Conservation (phyloP, 2,888 invertebrate genomes). For the Petrophora chlorosata region DNA sequence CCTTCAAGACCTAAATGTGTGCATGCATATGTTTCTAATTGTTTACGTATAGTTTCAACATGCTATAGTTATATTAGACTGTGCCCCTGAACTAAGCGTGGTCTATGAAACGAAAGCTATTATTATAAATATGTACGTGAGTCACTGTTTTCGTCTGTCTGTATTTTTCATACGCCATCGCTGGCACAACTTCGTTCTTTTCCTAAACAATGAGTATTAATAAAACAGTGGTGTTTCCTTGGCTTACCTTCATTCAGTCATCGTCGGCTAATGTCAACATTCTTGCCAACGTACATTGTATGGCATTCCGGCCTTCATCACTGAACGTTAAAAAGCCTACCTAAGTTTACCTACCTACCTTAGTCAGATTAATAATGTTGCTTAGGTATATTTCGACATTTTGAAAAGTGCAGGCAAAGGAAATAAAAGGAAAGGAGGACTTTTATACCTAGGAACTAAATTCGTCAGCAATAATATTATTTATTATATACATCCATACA, state of each 20-base stretch:
- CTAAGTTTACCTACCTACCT: no score
- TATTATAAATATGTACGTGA: conserved; percentile 56
- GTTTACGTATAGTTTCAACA: conserved; percentile 7
- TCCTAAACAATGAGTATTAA: conserved; percentile 25
- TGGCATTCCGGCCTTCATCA: conserved; percentile 12
- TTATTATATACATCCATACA: no score
- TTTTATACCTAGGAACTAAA: no score
- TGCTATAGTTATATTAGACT: conserved; percentile 16
- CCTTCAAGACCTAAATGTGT: conserved; percentile 9
- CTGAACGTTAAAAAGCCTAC: not conserved
- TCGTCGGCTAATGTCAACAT: conserved; percentile 13
- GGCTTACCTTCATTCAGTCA: conserved; percentile 22
- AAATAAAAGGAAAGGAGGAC: no score
- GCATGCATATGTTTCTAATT: conserved; percentile 3
- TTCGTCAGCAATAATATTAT: no score
- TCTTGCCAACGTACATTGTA: conserved; percentile 12
- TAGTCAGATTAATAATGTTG: no score
- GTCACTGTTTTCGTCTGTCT: conserved; percentile 38
- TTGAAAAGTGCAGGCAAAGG: no score
- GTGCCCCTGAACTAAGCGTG: conserved; percentile 61
- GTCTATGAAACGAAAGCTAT: conserved; percentile 52
- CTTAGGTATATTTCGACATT: no score
- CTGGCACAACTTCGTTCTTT: conserved; percentile 20
- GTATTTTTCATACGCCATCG: conserved; percentile 26
- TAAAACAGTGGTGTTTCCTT: conserved; percentile 21